phyloP scores from a whole-genome alignment of 1,140 invertebrate species.

The Acromyrmex heyeri region DNA sequence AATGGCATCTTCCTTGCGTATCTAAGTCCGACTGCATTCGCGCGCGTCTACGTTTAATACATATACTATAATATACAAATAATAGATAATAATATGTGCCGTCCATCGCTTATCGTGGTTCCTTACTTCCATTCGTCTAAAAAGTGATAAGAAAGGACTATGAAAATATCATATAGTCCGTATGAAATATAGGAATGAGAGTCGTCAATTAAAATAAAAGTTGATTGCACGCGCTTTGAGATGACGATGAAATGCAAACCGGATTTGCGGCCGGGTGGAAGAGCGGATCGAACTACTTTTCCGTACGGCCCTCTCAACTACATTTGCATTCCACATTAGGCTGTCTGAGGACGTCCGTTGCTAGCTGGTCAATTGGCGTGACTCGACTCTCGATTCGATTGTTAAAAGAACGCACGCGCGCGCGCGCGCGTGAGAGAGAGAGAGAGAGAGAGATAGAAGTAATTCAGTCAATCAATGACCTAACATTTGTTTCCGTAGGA shows the following conservation, averaged over 20 bases:
- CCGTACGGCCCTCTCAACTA: conserved; percentile 4
- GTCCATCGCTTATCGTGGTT: conserved; percentile 71
- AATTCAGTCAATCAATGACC: conserved; percentile 59
- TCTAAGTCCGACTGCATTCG: conserved; percentile 72
- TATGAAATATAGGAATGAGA: conserved; percentile 52
- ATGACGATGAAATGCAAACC: conserved; percentile 41
- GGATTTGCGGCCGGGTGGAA: conserved; percentile 27
- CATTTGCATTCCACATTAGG: conserved; percentile 58
- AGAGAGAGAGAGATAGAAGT: conserved; percentile 36
- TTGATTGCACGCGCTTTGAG: conserved; percentile 35
- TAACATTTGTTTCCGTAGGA: conserved; percentile 14
- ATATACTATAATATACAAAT: conserved; percentile 80
- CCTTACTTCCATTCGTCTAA: conserved; percentile 58
- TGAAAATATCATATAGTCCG: conserved; percentile 36
- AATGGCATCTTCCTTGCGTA: conserved; percentile 51
- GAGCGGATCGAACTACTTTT: conserved; percentile 21
- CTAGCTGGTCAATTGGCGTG: conserved; percentile 62
- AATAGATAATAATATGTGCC: conserved; percentile 64
- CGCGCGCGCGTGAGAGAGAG: neutral
- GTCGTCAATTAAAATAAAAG: conserved; percentile 54
- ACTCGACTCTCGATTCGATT: conserved; percentile 55
- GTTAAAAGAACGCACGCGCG: conserved; percentile 35
- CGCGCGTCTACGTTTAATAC: conserved; percentile 71
- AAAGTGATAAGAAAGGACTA: conserved; percentile 24
- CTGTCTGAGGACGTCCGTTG: conserved; percentile 61